Base-by-base conservation (phyloP, 2,888 invertebrate genomes). In the Muschampia plurimacula region DNA sequence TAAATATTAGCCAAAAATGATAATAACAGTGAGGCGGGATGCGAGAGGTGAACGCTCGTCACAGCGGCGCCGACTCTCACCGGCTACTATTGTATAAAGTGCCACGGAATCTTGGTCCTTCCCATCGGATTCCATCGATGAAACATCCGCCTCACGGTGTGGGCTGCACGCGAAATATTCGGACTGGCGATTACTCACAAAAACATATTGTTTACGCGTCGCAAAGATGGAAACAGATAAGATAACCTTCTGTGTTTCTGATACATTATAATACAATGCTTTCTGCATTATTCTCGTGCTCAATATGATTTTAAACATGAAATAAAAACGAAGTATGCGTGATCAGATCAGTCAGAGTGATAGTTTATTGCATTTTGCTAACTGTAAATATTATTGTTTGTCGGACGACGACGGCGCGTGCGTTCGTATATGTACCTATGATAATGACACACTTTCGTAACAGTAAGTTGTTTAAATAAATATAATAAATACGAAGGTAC, bases 51-150 rank as follows among this genome's bases (percentile, higher is more conserved):
- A 94, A 94, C 86, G 93, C 89, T 93, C 93, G 92, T 92, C 92
- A 87, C 88, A 86, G 89, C 91, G 92, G 91, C 92, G 93, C 91
- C 91, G 89, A 90, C 93, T 93, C 93, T 92, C 93, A 89, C 92
- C 90, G 89, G 88, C 88, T 79, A 89, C 90, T 92, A 93, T 93
- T 93, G 93, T 94, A 92, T 92, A 90, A 72, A 92, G 91, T 91
- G 93, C 91, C 89, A 88, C 91, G 91, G 92, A 90, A 92, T 93
- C 93, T 92, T 92, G 89, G 92, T 93, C 92, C 93, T 93, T 92
- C 90, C 89, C 92, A 92, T 90, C 89, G 89, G 88, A 92, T 91
- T 90, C 92, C 91, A 86, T 86, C 88, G 88, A 86, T 86, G 89
- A 87, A 85, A 89, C 89, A 92, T 92, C 91, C 92, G 91, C 83